Percentiles rank a stretch among this genome's conserved stretches.
Evolutionary conservation across 2,888 invertebrate genomes (phyloP).

Genomic region (Drosophila leonis): DNA sequence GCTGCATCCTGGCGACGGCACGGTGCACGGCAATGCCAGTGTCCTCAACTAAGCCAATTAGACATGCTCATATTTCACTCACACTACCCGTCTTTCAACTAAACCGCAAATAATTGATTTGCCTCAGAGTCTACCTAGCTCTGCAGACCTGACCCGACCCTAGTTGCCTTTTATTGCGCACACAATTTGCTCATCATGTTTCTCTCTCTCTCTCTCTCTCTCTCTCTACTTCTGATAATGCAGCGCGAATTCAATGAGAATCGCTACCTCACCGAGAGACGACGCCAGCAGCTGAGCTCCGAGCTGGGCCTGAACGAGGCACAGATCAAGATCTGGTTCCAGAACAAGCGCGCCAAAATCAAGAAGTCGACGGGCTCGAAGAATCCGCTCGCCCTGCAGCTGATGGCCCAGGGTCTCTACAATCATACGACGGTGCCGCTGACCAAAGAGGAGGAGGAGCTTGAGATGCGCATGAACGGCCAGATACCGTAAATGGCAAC

Average conservation of each 20-base stretch:
- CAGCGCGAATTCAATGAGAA: conserved; percentile 96
- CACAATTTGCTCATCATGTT: conserved; percentile 19
- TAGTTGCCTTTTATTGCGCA: conserved; percentile 37
- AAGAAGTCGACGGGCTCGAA: conserved; percentile 95
- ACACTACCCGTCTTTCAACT: conserved; percentile 52
- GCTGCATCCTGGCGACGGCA: conserved; percentile 58
- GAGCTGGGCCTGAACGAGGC: conserved; percentile 97
- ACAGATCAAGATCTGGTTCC: conserved; percentile 99
- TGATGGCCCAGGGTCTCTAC: conserved; percentile 97
- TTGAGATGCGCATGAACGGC: conserved; percentile 87
- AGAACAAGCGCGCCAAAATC: conserved; percentile 98
- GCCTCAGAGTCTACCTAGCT: conserved; percentile 40
- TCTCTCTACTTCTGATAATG: conserved; percentile 32
- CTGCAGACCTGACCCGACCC: conserved; percentile 17
- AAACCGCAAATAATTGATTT: conserved; percentile 85
- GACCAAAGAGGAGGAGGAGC: conserved; percentile 91
- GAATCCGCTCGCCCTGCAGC: conserved; percentile 93
- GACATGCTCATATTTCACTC: conserved; percentile 76
- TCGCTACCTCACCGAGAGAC: conserved; percentile 95
- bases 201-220: conserved; percentile 15
- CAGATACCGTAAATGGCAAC: conserved; percentile 81
- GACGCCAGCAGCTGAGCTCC: conserved; percentile 95
- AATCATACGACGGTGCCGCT: conserved; percentile 93
- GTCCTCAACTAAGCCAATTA: conserved; percentile 67
- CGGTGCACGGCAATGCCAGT: conserved; percentile 26